phyloP scores from a whole-genome alignment of 2,888 invertebrate genomes.

The Cistogaster globosa region DNA sequence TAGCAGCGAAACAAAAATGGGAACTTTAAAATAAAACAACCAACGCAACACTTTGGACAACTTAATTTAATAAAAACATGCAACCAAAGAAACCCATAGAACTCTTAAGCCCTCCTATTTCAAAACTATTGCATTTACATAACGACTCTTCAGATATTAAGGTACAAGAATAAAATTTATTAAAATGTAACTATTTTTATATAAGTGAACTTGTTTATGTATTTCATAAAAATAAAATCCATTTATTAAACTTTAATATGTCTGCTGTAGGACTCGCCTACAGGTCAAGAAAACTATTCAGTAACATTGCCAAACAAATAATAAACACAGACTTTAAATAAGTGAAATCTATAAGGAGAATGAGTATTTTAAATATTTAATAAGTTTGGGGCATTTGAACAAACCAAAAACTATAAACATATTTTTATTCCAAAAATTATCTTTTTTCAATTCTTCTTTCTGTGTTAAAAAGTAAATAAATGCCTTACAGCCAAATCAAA shows the following conservation, averaged over 20 bases:
- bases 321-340: not conserved
- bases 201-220: not conserved
- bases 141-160: conserved; percentile 8
- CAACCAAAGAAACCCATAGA: conserved; percentile 61
- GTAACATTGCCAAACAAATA: conserved; percentile 12
- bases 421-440: too few relatives aligned
- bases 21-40: conserved; percentile 52
- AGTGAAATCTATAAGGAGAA: not conserved
- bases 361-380: too few relatives aligned
- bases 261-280: conserved; percentile 57
- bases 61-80: conserved; percentile 78
- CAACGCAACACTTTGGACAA: conserved; percentile 75
- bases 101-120: conserved; percentile 4
- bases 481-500: too few relatives aligned
- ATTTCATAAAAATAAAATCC: conserved; percentile 56
- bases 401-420: too few relatives aligned
- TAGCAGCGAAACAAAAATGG: conserved; percentile 68
- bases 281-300: conserved; percentile 31
- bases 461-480: too few relatives aligned
- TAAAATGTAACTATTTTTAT: conserved; percentile 41
- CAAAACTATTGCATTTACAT: not conserved
- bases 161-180: conserved; percentile 41
- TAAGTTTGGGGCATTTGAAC: too few relatives aligned
- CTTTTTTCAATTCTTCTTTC: too few relatives aligned
- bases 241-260: conserved; percentile 67